Conservation (phyloP, 2,888 invertebrate genomes). For the Acleris sparsana region DNA sequence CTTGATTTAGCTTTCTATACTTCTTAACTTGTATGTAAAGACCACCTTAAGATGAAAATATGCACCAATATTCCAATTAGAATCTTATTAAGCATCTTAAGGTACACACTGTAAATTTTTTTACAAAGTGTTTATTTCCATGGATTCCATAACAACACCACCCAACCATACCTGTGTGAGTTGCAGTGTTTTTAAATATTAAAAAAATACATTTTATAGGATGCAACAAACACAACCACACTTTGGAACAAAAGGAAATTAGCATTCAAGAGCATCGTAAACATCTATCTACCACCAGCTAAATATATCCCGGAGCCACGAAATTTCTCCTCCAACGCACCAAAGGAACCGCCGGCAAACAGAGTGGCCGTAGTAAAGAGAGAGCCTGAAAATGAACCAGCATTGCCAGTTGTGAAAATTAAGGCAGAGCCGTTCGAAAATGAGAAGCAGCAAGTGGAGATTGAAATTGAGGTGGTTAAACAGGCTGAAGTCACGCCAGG, state of each 20-base stretch:
- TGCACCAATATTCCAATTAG: too few species aligned
- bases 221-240: constrained; percentile 19
- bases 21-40: too few species aligned
- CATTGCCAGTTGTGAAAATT: constrained; percentile 34
- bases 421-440: constrained; percentile 26
- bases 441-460: constrained; percentile 18
- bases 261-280: constrained; percentile 19
- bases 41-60: too few species aligned
- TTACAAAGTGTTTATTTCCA: too few species aligned
- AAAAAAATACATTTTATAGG: constrained; percentile 41
- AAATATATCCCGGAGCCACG: constrained; percentile 16
- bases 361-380: constrained; percentile 10
- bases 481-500: constrained; percentile 11
- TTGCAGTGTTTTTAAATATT: too few species aligned
- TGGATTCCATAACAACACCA: too few species aligned
- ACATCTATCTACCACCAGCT: constrained; percentile 30
- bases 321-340: neutral
- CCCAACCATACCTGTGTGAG: too few species aligned
- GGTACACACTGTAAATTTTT: too few species aligned
- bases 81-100: too few species aligned
- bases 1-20: too few species aligned
- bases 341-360: constrained; percentile 3
- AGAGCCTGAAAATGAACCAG: constrained; percentile 21
- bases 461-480: constrained; percentile 6
- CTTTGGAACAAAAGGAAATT: constrained; percentile 12